phyloP scores from a whole-genome alignment of 2,888 invertebrate genomes.

The Agrilus mali region DNA sequence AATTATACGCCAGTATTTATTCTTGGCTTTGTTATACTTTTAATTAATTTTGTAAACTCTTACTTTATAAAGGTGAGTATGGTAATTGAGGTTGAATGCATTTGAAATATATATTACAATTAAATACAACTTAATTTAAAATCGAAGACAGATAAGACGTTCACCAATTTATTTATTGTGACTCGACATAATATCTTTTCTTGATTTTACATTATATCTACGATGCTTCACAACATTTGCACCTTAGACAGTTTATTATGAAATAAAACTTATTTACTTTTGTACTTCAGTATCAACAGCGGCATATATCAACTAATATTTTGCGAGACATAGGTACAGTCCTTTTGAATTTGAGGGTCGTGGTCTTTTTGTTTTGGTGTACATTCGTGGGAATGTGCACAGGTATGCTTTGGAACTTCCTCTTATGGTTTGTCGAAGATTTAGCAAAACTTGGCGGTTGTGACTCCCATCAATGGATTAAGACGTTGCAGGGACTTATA shows the following conservation, averaged over 20 bases:
- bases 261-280: slow-evolving; percentile 3
- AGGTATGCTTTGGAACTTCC: slow-evolving; percentile 75
- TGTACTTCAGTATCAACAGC: slow-evolving; percentile 48
- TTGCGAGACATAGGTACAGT: slow-evolving; percentile 55
- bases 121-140: no score
- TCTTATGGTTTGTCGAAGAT: slow-evolving; percentile 76
- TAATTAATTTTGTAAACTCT: slow-evolving; percentile 54
- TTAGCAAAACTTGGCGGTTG: slow-evolving; percentile 39
- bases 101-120: no score
- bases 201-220: no score
- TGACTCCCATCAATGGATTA: slow-evolving; percentile 30
- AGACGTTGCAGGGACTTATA: slow-evolving; percentile 35
- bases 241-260: no score
- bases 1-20: slow-evolving; percentile 74
- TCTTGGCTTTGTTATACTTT: slow-evolving; percentile 52
- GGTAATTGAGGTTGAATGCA: no score
- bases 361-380: slow-evolving; percentile 70
- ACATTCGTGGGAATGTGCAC: slow-evolving; percentile 73
- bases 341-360: slow-evolving; percentile 50
- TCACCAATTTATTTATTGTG: no score
- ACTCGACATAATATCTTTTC: no score
- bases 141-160: no score
- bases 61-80: slow-evolving; percentile 43
- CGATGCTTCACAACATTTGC: no score
- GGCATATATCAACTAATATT: slow-evolving; percentile 52